Percentiles rank a stretch among this genome's conserved stretches.
Evolutionary conservation across 2,113 vertebrate species (phyloP).

Genomic region (Sarotherodon lohbergeri): DNA sequence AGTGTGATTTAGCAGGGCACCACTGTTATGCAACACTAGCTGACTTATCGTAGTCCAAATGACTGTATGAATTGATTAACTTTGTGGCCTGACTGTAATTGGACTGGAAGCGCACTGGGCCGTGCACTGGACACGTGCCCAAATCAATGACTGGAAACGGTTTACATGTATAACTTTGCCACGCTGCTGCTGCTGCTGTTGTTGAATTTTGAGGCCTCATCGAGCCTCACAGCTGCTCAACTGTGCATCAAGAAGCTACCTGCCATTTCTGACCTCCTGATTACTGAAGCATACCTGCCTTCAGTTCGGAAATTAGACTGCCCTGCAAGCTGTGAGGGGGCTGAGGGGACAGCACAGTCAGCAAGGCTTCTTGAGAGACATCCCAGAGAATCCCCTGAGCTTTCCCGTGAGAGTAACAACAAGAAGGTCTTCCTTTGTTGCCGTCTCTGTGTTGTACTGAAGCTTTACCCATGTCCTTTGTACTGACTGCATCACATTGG

Average conservation of each 20-base stretch:
- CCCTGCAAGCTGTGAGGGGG: background rate
- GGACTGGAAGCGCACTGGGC: slow-evolving; percentile 42
- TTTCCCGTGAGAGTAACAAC: slow-evolving; percentile 2
- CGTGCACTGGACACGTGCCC: slow-evolving; percentile 28
- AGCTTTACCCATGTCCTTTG: background rate
- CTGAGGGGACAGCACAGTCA: background rate
- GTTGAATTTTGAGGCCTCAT: background rate
- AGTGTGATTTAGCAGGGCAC: slow-evolving; percentile 31
- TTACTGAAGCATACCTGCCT: slow-evolving; percentile 9
- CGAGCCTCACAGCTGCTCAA: background rate
- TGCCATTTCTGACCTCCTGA: background rate
- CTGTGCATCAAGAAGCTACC: background rate
- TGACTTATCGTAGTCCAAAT: slow-evolving; percentile 49
- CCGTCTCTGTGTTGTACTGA: background rate
- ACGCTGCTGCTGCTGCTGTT: background rate
- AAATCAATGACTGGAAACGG: slow-evolving; percentile 52
- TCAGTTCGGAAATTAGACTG: background rate
- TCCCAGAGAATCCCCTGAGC: slow-evolving; percentile 15
- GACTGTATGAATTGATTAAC: slow-evolving; percentile 63
- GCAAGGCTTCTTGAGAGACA: slow-evolving; percentile 14
- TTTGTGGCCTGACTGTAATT: slow-evolving; percentile 42
- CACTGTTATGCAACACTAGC: slow-evolving; percentile 54
- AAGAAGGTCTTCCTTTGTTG: background rate
- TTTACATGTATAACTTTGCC: background rate
- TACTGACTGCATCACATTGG: background rate